Percentiles rank a stretch among this genome's conserved stretches.
These are phyloP conservation scores for Strongylocentrotus purpuratus DNA, from an alignment of 35 echinoderm and acorn worm genomes.

Conservation along the genomic window DNA sequence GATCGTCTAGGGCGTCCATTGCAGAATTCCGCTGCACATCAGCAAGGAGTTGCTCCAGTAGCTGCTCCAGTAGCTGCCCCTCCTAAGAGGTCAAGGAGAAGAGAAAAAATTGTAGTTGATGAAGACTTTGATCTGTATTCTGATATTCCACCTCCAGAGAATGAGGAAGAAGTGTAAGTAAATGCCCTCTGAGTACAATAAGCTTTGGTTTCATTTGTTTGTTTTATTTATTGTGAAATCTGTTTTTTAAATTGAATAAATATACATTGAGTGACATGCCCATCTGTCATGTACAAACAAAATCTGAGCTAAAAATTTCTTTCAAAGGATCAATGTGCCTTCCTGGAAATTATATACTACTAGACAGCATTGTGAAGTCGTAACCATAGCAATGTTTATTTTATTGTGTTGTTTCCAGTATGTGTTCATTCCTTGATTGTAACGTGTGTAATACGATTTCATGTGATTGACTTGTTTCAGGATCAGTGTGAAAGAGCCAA, in stretches of 20 bases:
- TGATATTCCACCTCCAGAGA: conserved; percentile 47
- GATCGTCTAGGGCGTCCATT: background rate
- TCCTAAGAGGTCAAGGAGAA: background rate
- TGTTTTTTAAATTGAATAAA: background rate
- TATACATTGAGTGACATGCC: background rate
- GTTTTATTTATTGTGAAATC: too few relatives aligned
- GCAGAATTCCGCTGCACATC: background rate
- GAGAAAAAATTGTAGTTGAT: background rate
- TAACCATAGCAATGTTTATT: background rate
- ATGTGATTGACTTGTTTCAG: background rate
- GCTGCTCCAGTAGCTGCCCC: background rate
- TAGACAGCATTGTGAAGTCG: background rate
- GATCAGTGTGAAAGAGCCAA: conserved; percentile 4
- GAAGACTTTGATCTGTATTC: conserved; percentile 47
- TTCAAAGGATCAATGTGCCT: background rate
- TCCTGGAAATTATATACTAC: background rate
- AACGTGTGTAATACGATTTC: background rate
- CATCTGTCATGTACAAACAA: background rate
- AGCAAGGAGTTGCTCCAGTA: background rate
- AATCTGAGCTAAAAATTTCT: background rate
- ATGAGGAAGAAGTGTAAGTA: conserved; percentile 27
- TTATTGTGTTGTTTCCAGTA: background rate
- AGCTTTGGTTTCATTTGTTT: background rate
- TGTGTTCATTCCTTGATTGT: background rate
- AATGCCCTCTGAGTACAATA: background rate